These are phyloP conservation scores for Drosophila buzzatii DNA, from an alignment of 2,888 invertebrate species.

Conservation along the genomic window DNA sequence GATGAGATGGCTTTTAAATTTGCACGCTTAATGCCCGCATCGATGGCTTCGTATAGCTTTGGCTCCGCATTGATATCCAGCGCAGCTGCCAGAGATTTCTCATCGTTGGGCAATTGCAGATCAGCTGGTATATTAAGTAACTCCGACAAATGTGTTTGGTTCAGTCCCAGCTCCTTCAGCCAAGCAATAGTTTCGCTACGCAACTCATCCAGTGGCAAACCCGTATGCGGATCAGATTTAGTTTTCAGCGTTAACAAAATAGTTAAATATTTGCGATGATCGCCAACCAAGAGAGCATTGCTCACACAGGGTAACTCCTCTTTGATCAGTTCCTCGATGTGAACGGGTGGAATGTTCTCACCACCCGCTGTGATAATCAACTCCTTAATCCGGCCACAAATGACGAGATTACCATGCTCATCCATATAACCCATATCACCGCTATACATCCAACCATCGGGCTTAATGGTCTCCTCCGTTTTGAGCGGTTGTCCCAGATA, in stretches of 20 bases:
- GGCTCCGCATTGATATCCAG: slow-evolving; percentile 86
- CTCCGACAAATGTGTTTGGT: slow-evolving; percentile 89
- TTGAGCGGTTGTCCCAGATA: slow-evolving; percentile 90
- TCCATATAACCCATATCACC: slow-evolving; percentile 95
- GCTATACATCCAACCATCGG: slow-evolving; percentile 93
- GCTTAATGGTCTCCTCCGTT: slow-evolving; percentile 90
- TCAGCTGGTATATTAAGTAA: slow-evolving; percentile 84
- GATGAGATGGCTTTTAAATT: slow-evolving; percentile 93
- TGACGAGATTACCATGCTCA: slow-evolving; percentile 89
- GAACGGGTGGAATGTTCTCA: slow-evolving; percentile 94
- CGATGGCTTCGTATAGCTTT: slow-evolving; percentile 88
- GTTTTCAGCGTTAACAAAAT: slow-evolving; percentile 93
- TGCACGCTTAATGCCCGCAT: slow-evolving; percentile 91
- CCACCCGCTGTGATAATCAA: slow-evolving; percentile 97
- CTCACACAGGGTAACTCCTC: slow-evolving; percentile 91
- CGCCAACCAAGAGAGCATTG: slow-evolving; percentile 94
- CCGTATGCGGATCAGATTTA: slow-evolving; percentile 89
- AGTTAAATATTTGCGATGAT: slow-evolving; percentile 93
- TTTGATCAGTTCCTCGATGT: slow-evolving; percentile 92
- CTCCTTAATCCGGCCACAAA: slow-evolving; percentile 92
- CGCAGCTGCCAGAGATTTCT: slow-evolving; percentile 60
- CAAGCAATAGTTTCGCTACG: slow-evolving; percentile 89
- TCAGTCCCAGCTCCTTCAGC: slow-evolving; percentile 88
- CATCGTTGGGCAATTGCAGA: slow-evolving; percentile 79
- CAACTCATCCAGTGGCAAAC: slow-evolving; percentile 90